These are phyloP conservation scores for Macroramphosus scolopax DNA, from an alignment of 2,797 vertebrate species.

Conservation along the genomic window DNA sequence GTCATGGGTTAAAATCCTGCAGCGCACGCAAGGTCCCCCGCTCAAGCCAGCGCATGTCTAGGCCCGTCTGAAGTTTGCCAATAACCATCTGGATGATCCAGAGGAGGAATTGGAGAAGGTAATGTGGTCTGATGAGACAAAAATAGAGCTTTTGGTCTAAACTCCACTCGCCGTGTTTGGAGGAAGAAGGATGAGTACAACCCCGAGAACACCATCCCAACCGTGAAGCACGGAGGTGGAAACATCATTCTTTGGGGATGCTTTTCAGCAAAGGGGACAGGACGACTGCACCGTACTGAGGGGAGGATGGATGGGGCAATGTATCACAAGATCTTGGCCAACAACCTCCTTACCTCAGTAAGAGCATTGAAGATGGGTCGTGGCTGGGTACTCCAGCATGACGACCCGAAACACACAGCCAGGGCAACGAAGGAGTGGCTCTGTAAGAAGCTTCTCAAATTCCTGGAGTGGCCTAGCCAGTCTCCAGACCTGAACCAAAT, in stretches of 20 bases:
- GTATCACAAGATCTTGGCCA: slow-evolving; percentile 2
- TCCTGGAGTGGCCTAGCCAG: slow-evolving; percentile 5
- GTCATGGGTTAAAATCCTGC: background rate
- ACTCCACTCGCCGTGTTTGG: no score
- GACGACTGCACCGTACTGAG: slow-evolving; percentile 6
- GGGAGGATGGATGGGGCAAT: slow-evolving; percentile 10
- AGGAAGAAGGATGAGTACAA: no score
- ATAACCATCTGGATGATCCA: background rate
- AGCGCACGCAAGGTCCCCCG: no score
- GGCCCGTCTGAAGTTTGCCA: no score
- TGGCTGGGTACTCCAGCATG: slow-evolving; percentile 11
- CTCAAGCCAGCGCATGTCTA: no score
- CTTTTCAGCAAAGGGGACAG: slow-evolving; percentile 11
- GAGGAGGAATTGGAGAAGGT: background rate
- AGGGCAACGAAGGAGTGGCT: slow-evolving; percentile 6
- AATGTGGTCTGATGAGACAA: no score
- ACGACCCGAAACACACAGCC: slow-evolving; percentile 5
- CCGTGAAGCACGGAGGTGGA: slow-evolving; percentile 9
- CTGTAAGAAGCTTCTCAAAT: slow-evolving; percentile 2
- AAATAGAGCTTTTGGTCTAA: no score
- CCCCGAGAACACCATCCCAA: slow-evolving; percentile 1
- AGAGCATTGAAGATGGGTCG: slow-evolving; percentile 16
- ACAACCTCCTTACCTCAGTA: slow-evolving; percentile 19
- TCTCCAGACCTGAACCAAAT: slow-evolving; percentile 6
- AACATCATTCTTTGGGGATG: slow-evolving; percentile 4